Evolutionary conservation across 1,140 invertebrate species (phyloP), one percentile per base, ranked within the genome.

Genomic region (Platorchestia sp.): DNA sequence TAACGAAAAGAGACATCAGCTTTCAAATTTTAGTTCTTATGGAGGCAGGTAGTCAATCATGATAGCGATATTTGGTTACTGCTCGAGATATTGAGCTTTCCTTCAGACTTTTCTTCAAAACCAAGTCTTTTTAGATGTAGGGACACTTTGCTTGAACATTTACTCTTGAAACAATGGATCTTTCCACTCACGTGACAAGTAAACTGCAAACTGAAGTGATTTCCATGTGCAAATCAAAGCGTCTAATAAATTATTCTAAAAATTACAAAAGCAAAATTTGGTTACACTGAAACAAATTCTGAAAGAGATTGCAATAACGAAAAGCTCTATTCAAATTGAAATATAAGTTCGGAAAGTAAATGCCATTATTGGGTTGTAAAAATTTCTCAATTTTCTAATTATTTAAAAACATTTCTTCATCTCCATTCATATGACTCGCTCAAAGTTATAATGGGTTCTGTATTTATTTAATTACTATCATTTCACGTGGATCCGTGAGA

Each of bases 1-100:
- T 75, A 75, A 75, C 27, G 59, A 75, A 75, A 75, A 75, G 59
- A 89, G 87, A 89, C 43, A 42, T 89, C 42, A 89, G 87, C n/a
- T 42, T 89, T 89, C 87, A 89, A 42, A 89, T 89, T 89, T 41
- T 3, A 89, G 87, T 42, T 75, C 59, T 75, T 36, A 27, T 36
- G 59, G 3, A 27, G 59, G 36, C 59, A 75, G 59, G 36, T 36
- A 75, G 36, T 75, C 36, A 75, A 75, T 75, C 59, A 75, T 75
- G 59, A 1, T 27, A 75, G 10, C 1, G 27, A 75, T 22, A 75
- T 27, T 75, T 27, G 3, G 10, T 75, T 75, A 27, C 59, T 75
- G 10, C 59, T n/a, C n/a, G n/a, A 75, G 10, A 22, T 75, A 27
- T 75, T 75, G 59, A 22, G 59, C 59, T 27, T 75, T 75, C 36